These are phyloP conservation scores for Alosa alosa DNA, from an alignment of 2,113 vertebrate genomes.

Conservation along the genomic window DNA sequence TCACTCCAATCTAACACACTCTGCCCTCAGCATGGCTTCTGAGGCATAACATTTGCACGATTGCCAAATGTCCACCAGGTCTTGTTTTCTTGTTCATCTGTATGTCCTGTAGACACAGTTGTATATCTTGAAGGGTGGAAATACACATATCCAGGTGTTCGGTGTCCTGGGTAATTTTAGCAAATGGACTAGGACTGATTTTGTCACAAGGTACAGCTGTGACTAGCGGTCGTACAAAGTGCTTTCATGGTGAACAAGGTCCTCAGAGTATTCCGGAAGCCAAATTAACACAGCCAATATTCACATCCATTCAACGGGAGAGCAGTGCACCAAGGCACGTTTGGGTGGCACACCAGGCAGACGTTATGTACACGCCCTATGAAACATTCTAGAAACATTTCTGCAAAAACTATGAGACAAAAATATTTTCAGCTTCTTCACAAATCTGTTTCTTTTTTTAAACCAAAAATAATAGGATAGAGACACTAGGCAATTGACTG, in stretches of 20 bases:
- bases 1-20: background rate
- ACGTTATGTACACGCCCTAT: conserved; percentile 46
- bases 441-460: conserved; percentile 27
- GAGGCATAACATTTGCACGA: background rate
- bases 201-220: background rate
- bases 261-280: background rate
- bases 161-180: background rate
- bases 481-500: conserved; percentile 15
- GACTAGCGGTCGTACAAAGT: background rate
- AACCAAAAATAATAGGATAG: conserved; percentile 31
- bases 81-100: background rate
- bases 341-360: conserved; percentile 64
- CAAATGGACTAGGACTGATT: background rate
- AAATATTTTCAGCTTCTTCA: conserved; percentile 41
- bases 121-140: background rate
- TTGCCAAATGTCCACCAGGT: background rate
- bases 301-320: conserved; percentile 21
- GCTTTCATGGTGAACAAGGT: conserved; percentile 2
- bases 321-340: conserved; percentile 73
- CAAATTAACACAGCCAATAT: background rate
- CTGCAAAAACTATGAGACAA: conserved; percentile 40
- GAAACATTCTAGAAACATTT: conserved; percentile 53
- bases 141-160: background rate
- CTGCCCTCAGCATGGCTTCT: background rate
- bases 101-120: background rate